Evolutionary conservation across 2,888 invertebrate genomes (phyloP), one percentile per base, ranked within the genome.

Genomic region (Parascotia fuliginaria): DNA sequence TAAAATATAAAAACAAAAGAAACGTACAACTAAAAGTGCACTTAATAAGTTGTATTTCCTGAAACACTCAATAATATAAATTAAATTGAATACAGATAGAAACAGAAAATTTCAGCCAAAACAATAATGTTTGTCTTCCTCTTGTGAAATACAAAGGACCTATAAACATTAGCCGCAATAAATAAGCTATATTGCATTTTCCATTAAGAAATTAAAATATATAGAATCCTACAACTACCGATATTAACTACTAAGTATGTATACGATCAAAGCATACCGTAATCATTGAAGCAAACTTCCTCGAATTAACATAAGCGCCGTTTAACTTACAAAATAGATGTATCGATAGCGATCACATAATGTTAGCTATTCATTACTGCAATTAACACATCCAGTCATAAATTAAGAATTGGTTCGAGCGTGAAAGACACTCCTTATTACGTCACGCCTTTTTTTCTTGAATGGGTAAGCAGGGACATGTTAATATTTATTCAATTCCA

Each of bases 331-430:
- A 86, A 85, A 81, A 85, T 78, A 73, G 85, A 83, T 83, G 73
- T 64, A 45, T 49, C 67, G 85, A 84, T 85, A 83, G 63, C 56
- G 67, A 80, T 73, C 75, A 73, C 75, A 74, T 80, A 78, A 78
- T 79, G 77, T 76, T 76, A 69, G 71, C 82, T 83, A 87, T 87
- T 81, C 87, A 83, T 86, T 84, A 79, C 78, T 72, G 78, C 83
- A 88, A 89, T 89, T 87, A 89, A 87, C 89, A 88, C 87, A 79
- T 81, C 67, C 57, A 51, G 53, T 80, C 77, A 84, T 89, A 87
- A 88, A 89, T 89, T 87, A 81, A 56, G 55, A 55, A 66, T 28
- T 66, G 77, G 70, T 68, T 69, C 65, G 67, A 64, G 75, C 81
- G 82, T 84, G 79, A 79, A 78, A 53, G 73, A 61, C 79, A 59